Evolutionary conservation across 2,888 invertebrate species (phyloP), one percentile per base, ranked within the genome.

Genomic region (Aporophyla nigra): DNA sequence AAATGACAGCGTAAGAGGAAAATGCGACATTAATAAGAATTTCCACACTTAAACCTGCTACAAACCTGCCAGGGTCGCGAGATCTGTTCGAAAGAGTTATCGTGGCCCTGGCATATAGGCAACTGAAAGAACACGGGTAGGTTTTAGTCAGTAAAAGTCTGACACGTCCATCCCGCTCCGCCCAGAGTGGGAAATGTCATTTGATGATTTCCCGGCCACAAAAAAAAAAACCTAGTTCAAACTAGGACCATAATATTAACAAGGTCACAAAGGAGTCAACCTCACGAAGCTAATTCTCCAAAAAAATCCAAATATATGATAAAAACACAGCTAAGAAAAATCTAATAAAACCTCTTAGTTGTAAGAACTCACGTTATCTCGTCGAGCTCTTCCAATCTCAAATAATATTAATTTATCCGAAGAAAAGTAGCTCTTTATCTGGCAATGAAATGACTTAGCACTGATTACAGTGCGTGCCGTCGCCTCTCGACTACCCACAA

Each of bases 401-500:
- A 89, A 91, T 92, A 92, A 92, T 93, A 94, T 93, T 93, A 94
- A 93, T 93, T 93, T 91, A 92, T 89, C 91, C 86, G 76, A 80
- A 88, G 87, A 87, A 82, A 90, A 93, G 92, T 93, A 91, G 91
- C 91, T 90, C 89, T 92, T 92, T 93, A 93, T 93, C 92, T 80
- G 90, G 88, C 89, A 86, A 89, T 91, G 92, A 91, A 92, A 93
- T 92, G 92, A 93, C 93, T 93, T 93, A 93, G 90, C 92, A 90
- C 92, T 93, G 94, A 94, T 94, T 93, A 93, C 93, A 89, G 91
- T 91, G 90, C 91, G 91, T 89, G 85, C 80, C 84, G 86, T 73
- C 78, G 84, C 84, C 84, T 87, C 80, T 59, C 77, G 80, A 74
- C 81, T 21, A 61, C 66, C 66, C 75, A 83, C 87, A 69, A 76